Base-by-base conservation (phyloP, 2,888 invertebrate genomes). In the Shargacucullia verbasci region DNA sequence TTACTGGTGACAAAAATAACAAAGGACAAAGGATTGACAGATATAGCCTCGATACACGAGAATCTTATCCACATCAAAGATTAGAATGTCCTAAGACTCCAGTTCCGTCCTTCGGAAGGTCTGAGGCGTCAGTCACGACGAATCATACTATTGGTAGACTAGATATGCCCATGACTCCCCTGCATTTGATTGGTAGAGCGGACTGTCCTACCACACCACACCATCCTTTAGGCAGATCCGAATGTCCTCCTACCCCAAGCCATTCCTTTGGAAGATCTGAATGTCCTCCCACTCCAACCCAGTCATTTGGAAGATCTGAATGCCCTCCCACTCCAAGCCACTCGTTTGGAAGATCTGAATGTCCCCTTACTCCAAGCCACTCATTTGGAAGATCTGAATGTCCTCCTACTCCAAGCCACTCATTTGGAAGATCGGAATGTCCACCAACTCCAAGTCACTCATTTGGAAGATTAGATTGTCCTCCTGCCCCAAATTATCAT, bases 161-260 rank as follows among this genome's bases (percentile, higher is more conserved):
- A 41, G 72, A 73, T 11, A 41, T 27, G 6, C 54, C 75, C 38
- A 78, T 34, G 81, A 82, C 40, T 39, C 59, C 49, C 71, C 68
- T 15, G 41, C 79, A 78, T 73, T 48, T 76, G 0, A 84, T 82
- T 55, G 81, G 79, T 9, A 72, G 81, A 70, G 40, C 73, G 1
- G 90, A 90, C 8, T 79, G 83, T 47, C 82, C 89, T 5, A 9
- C 71, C n/a, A 86, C 88, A 7, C 86, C 88, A n/a, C 82, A 43
- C 49, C 87, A 85, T 68, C 67, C 84, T 0, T 89, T 84, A 70
- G 86, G 84, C 3, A 76, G 84, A 58, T 59, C 77, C 0, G 89
- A 89, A 5, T 64, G 70, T 15, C 79, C 82, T 1, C 45, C 68
- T 14, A 84, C 84, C 0, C 81, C 83, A 13, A 79, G 53, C 44